Evolutionary conservation across 1,140 invertebrate species (phyloP).

Genomic region (Brachionus plicatilis): DNA sequence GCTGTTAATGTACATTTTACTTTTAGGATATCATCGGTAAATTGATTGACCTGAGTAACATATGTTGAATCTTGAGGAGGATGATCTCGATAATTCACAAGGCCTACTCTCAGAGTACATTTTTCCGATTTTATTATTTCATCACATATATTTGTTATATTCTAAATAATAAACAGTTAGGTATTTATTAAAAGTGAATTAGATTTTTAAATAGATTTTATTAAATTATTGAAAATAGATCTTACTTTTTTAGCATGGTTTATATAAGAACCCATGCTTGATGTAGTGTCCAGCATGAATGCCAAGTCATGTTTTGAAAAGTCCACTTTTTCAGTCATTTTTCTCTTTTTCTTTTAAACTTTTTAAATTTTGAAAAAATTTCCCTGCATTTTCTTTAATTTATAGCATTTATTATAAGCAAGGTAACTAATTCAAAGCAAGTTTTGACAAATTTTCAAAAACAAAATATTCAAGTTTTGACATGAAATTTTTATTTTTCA

Average conservation of each 20-base stretch:
- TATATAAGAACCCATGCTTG: slow-evolving; percentile 14
- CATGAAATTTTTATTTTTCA: not conserved
- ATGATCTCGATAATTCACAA: slow-evolving; percentile 34
- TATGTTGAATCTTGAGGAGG: slow-evolving; percentile 12
- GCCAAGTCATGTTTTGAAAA: slow-evolving; percentile 30
- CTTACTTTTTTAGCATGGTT: slow-evolving; percentile 7
- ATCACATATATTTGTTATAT: slow-evolving; percentile 19
- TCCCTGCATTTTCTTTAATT: not conserved
- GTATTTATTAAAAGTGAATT: too few relatives aligned
- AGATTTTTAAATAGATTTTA: too few relatives aligned
- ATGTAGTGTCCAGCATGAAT: slow-evolving; percentile 36
- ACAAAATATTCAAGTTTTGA: not conserved
- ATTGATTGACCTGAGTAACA: slow-evolving; percentile 5
- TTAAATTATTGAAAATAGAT: too few relatives aligned
- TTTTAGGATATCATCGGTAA: slow-evolving; percentile 31
- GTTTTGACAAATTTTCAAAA: not conserved
- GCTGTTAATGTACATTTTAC: not conserved
- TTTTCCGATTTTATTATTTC: not conserved
- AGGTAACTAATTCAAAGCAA: not conserved
- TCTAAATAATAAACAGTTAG: not conserved
- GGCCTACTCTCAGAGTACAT: not conserved
- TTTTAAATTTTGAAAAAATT: not conserved
- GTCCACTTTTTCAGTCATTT: not conserved
- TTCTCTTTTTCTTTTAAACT: not conserved
- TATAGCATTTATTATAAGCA: not conserved